Evolutionary conservation across 1,140 invertebrate genomes (phyloP).

Genomic region (Heliconius hermathena): DNA sequence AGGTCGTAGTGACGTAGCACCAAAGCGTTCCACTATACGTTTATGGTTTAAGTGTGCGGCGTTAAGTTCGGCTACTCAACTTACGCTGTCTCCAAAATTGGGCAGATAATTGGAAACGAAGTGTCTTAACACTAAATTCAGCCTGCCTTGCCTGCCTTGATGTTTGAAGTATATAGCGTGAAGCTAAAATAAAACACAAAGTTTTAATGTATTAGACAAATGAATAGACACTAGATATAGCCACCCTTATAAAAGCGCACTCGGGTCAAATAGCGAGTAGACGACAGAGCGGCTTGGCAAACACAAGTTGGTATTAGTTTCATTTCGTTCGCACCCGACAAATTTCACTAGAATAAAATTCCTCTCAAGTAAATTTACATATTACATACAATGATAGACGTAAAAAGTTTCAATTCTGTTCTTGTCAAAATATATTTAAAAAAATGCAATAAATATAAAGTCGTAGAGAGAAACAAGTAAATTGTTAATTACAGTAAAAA

Average conservation of each 20-base stretch:
- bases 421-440: neutral
- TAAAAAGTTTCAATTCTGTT: neutral
- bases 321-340: conserved; percentile 34
- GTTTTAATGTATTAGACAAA: neutral
- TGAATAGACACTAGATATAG: conserved; percentile 2
- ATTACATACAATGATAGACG: neutral
- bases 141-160: neutral
- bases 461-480: too few relatives aligned
- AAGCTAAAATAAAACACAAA: neutral
- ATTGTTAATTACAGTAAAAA: too few relatives aligned
- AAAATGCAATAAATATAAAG: too few relatives aligned
- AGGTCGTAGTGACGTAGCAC: too few relatives aligned
- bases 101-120: neutral
- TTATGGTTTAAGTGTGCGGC: too few relatives aligned
- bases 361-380: conserved; percentile 1
- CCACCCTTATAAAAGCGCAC: conserved; percentile 40
- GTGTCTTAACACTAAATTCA: neutral
- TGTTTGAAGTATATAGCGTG: neutral
- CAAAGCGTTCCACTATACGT: too few relatives aligned
- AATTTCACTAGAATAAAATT: conserved; percentile 34
- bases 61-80: too few relatives aligned
- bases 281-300: conserved; percentile 43
- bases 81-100: neutral
- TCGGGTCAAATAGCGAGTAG: conserved; percentile 48
- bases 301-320: conserved; percentile 47